Conservation (phyloP, 2,797 vertebrate genomes). For the Mus spretus region DNA sequence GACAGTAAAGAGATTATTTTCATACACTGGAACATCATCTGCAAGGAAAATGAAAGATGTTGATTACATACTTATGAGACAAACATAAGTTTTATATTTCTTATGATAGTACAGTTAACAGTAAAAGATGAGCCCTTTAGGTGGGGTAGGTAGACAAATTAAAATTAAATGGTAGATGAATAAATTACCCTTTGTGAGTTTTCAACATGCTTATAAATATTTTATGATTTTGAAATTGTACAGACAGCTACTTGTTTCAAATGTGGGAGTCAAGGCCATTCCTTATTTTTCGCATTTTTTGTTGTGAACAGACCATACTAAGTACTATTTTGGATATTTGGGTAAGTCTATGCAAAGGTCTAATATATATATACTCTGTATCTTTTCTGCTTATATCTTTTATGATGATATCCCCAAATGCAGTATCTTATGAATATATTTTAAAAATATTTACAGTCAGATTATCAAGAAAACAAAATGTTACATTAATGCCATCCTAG, state of each 20-base stretch:
- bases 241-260: neutral
- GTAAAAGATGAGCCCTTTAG: neutral
- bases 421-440: neutral
- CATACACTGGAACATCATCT: neutral
- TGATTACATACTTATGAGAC: neutral
- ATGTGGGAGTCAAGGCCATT: neutral
- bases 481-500: neutral
- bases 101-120: neutral
- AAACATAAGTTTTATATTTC: neutral
- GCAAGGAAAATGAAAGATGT: conserved; percentile 5
- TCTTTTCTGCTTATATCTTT: neutral
- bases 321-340: neutral
- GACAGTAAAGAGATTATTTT: conserved; percentile 6
- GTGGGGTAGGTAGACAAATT: neutral
- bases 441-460: neutral
- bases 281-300: neutral
- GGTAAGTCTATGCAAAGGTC: neutral
- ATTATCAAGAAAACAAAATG: neutral
- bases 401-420: neutral
- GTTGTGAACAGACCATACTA: neutral
- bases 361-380: neutral
- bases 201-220: neutral
- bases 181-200: neutral
- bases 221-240: neutral
- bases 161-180: neutral